A percentile compares a stretch with the other conserved stretches of the same genome.
These are phyloP conservation scores for Ornithoptera alexandrae DNA, from an alignment of 2,888 invertebrate species.

Conservation along the genomic window DNA sequence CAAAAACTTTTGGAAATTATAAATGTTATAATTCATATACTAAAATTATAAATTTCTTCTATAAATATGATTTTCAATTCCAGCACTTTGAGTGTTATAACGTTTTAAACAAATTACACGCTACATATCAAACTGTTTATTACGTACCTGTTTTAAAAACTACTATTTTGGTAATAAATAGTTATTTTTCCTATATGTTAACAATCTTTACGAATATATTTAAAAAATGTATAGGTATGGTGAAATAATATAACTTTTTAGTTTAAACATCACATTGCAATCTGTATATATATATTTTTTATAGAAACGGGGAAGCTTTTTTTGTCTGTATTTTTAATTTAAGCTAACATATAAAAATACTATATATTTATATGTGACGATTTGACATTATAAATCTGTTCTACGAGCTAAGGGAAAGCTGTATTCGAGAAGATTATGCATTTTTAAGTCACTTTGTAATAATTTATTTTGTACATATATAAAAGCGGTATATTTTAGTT, in stretches of 20 bases:
- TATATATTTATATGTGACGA: background rate
- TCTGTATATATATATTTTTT: background rate
- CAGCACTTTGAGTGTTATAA: slow-evolving; percentile 1
- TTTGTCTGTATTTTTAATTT: background rate
- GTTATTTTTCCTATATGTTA: background rate
- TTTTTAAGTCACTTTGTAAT: background rate
- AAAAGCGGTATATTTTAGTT: slow-evolving; percentile 13
- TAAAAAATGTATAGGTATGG: background rate
- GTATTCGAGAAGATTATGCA: background rate
- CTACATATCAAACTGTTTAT: slow-evolving; percentile 25
- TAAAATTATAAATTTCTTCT: background rate
- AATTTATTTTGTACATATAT: slow-evolving; percentile 17
- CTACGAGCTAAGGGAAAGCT: background rate
- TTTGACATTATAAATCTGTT: background rate
- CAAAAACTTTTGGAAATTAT: background rate
- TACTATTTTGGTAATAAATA: slow-evolving; percentile 23
- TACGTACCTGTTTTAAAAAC: slow-evolving; percentile 21
- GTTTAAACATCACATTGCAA: background rate
- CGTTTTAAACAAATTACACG: background rate
- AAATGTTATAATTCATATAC: background rate
- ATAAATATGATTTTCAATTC: background rate
- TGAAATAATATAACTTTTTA: background rate
- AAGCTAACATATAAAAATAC: no score
- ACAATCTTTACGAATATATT: background rate
- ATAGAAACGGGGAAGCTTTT: background rate